Evolutionary conservation across 2,797 vertebrate species (phyloP), one percentile per base, ranked within the genome.

Genomic region (Ctenosaura bakeri): DNA sequence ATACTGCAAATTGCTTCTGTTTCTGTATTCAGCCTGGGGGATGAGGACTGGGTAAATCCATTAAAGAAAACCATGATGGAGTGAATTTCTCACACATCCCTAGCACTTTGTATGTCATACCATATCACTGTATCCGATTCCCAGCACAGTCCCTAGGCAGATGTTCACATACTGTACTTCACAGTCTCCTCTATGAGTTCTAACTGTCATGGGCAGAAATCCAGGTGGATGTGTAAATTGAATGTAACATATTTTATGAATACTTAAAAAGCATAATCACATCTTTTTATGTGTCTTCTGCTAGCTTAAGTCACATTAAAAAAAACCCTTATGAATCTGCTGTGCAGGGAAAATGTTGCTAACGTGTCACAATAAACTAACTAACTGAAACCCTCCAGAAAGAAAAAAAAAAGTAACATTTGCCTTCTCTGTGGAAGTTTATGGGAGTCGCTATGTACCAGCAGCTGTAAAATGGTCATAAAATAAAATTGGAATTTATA

Each of bases 401-500:
- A n/a, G n/a, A 46, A 46, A 46, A 46, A 46, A 78, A 73, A 76
- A 90, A 0, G 87, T 90, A 95, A 94, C 92, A 90, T 94, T 96
- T 96, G 91, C 94, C 94, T 95, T 95, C 82, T 88, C 92, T 74
- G 91, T 73, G 88, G 89, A 87, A 74, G 94, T 96, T 96, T 96
- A 96, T 1, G 91, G 89, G 92, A 94, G 91, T 90, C 74, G 86
- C 90, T 93, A 92, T 90, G 90, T 92, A 93, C 90, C 90, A 92
- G 93, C 94, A 96, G 94, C 92, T 94, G 94, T 96, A 96, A 96
- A 96, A 95, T 90, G 91, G 94, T 92, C 92, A 93, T 96, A 96
- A 96, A 96, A 94, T 95, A 96, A 95, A 96, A 96, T 95, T 95
- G 94, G 93, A 96, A 95, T 96, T 96, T 96, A 96, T 95, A 96